Conservation (phyloP, 1,140 invertebrate genomes). For the Akabosia matsudoensis region DNA sequence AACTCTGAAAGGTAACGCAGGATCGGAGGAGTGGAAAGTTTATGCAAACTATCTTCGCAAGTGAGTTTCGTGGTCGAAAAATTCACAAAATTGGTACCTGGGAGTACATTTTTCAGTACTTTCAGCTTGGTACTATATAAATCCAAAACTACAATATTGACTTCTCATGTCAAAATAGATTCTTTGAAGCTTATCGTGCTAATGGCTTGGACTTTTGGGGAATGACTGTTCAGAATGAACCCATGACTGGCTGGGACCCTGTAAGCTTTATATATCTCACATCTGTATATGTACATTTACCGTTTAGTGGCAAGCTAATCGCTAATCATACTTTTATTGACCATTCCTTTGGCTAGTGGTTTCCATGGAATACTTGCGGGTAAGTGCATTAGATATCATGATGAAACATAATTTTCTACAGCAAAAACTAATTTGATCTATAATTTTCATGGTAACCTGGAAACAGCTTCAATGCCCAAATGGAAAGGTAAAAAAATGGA, state of each 20-base stretch:
- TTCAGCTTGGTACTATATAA: no score
- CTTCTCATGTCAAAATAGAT: slow-evolving; percentile 52
- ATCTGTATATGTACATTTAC: neutral
- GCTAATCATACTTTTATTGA: no score
- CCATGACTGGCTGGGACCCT: slow-evolving; percentile 53
- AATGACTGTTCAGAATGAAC: slow-evolving; percentile 56
- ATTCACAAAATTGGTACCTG: no score
- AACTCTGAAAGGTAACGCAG: slow-evolving; percentile 26
- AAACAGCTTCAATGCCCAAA: slow-evolving; percentile 15
- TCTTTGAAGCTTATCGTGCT: slow-evolving; percentile 59
- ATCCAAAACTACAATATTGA: no score
- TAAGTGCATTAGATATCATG: no score
- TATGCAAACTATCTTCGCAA: slow-evolving; percentile 40
- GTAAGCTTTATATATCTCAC: no score
- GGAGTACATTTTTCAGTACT: no score
- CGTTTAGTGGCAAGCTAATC: neutral
- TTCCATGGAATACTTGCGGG: slow-evolving; percentile 57
- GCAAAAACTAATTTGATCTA: no score
- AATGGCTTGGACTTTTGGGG: slow-evolving; percentile 60
- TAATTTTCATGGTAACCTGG: no score
- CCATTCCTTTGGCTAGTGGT: slow-evolving; percentile 48
- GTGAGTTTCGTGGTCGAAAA: slow-evolving; percentile 23
- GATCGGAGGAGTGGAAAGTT: slow-evolving; percentile 33
- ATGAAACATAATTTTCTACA: no score
- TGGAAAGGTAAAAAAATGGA: no score